These are phyloP conservation scores for Fabriciana adippe DNA, from an alignment of 2,888 invertebrate species.

Conservation along the genomic window DNA sequence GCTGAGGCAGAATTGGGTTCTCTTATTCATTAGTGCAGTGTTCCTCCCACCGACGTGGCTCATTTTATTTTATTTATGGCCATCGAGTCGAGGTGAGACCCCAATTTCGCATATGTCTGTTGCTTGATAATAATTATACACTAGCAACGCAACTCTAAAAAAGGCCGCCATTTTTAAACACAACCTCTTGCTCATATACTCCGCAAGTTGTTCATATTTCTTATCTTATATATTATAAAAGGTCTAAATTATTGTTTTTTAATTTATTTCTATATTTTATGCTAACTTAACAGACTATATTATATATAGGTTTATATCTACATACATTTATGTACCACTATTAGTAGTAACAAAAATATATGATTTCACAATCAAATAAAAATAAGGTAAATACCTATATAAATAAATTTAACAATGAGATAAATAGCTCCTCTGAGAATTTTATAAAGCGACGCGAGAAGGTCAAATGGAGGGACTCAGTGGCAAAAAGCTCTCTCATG, in stretches of 20 bases:
- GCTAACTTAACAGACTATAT: too few relatives aligned
- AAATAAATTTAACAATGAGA: slow-evolving; percentile 23
- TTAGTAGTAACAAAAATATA: too few relatives aligned
- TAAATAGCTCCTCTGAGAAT: slow-evolving; percentile 32
- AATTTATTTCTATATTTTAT: too few relatives aligned
- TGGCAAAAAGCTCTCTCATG: slow-evolving; percentile 82
- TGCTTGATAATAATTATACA: slow-evolving; percentile 80
- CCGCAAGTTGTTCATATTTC: slow-evolving; percentile 13
- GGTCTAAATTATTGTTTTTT: too few relatives aligned
- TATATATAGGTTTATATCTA: too few relatives aligned
- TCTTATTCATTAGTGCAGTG: slow-evolving; percentile 75
- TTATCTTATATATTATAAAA: neutral
- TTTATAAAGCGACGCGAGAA: slow-evolving; percentile 50
- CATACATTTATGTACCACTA: too few relatives aligned
- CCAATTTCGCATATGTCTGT: slow-evolving; percentile 80
- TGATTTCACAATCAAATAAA: slow-evolving; percentile 9
- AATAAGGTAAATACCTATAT: slow-evolving; percentile 12
- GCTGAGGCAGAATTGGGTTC: slow-evolving; percentile 48
- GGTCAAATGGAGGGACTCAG: slow-evolving; percentile 69
- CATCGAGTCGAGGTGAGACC: slow-evolving; percentile 77
- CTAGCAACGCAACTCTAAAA: slow-evolving; percentile 65
- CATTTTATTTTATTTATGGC: slow-evolving; percentile 80
- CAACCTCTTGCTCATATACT: slow-evolving; percentile 39
- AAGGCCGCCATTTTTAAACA: slow-evolving; percentile 74
- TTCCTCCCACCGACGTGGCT: slow-evolving; percentile 74